Conservation (phyloP, 2,113 vertebrate species). For the Misgurnus mizolepis region DNA sequence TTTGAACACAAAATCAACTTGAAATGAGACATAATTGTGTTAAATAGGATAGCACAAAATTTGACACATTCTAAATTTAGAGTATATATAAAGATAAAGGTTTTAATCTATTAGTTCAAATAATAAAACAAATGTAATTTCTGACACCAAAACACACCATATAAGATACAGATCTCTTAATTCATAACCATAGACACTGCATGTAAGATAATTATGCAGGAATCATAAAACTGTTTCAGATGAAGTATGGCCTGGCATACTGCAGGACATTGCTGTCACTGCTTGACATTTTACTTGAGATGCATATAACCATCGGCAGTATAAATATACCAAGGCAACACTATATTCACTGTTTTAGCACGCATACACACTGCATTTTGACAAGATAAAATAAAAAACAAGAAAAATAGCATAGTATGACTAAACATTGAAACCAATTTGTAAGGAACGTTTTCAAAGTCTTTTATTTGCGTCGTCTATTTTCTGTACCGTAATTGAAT, state of each 20-base stretch:
- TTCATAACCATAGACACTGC: no score
- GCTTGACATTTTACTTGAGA: no score
- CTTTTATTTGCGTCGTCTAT: background rate
- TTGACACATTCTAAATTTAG: no score
- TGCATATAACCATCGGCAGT: background rate
- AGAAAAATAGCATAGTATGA: background rate
- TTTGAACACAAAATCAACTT: no score
- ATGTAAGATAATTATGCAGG: no score
- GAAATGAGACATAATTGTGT: no score
- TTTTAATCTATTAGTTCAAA: no score
- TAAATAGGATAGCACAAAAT: no score
- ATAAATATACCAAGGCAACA: background rate
- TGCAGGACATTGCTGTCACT: background rate
- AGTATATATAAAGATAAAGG: no score
- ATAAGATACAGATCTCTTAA: no score
- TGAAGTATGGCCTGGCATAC: background rate
- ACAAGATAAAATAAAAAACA: background rate
- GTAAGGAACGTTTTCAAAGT: slow-evolving; percentile 1
- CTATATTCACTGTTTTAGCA: background rate
- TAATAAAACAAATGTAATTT: no score
- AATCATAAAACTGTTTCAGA: background rate
- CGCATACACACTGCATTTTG: background rate
- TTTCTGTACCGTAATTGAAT: background rate
- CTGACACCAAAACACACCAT: no score
- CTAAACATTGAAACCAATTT: slow-evolving; percentile 10